phyloP scores from a whole-genome alignment of 2,888 invertebrate genomes.

The Xestia rhomboidea region DNA sequence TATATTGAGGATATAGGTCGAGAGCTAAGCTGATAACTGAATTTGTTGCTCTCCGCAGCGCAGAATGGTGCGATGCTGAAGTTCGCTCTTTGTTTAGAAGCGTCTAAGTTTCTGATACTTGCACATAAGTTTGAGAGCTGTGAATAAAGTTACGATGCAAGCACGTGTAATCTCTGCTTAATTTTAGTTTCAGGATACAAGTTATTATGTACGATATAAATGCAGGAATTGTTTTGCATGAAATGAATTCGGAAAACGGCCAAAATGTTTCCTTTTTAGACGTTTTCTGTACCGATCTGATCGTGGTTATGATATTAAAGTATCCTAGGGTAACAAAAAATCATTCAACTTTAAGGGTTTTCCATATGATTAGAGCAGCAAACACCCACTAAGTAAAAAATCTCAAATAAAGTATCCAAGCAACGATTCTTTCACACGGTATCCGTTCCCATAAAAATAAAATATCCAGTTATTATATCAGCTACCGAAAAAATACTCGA shows the following conservation, averaged over 20 bases:
- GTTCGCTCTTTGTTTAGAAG: conserved; percentile 49
- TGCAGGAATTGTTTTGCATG: neutral
- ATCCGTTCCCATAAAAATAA: conserved; percentile 53
- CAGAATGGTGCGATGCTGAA: conserved; percentile 28
- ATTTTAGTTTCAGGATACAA: conserved; percentile 32
- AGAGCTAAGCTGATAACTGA: conserved; percentile 43
- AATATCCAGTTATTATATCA: conserved; percentile 52
- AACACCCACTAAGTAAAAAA: neutral
- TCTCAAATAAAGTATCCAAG: conserved; percentile 1
- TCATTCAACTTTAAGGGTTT: neutral
- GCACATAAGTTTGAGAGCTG: conserved; percentile 34
- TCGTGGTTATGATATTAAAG: neutral
- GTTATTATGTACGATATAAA: neutral
- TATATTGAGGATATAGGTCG: conserved; percentile 50
- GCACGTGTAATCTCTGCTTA: conserved; percentile 43
- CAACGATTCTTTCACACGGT: conserved; percentile 55
- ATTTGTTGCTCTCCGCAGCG: conserved; percentile 49
- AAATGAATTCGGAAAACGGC: neutral
- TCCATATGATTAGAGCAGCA: neutral
- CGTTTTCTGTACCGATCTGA: neutral
- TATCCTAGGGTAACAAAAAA: neutral
- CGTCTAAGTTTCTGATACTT: conserved; percentile 44
- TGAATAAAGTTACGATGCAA: conserved; percentile 45
- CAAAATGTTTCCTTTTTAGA: neutral
- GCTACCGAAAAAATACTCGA: conserved; percentile 56